These are phyloP conservation scores for Siderastrea siderea DNA, from an alignment of 92 coral and sea anemone genomes.

Conservation along the genomic window DNA sequence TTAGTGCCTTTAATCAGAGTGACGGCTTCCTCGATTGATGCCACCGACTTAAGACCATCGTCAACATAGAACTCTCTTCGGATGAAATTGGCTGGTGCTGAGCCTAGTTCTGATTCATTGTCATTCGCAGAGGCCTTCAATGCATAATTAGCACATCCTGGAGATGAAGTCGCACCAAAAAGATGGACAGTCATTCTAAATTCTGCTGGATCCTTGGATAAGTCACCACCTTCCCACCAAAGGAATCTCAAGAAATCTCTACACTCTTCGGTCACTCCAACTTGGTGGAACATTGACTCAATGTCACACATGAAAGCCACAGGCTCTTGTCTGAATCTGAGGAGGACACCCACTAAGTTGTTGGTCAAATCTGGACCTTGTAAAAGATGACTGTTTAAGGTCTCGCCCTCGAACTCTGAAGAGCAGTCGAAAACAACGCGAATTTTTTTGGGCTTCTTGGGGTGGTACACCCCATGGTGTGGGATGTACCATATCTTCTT, in stretches of 20 bases:
- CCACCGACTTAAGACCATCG: too few relatives aligned
- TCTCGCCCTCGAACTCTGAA: too few relatives aligned
- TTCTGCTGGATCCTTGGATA: too few relatives aligned
- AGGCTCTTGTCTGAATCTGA: not conserved
- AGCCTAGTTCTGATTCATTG: too few relatives aligned
- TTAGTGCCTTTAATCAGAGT: not conserved
- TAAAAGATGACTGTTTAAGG: not conserved
- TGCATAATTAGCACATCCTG: not conserved
- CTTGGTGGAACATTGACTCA: not conserved
- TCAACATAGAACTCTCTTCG: too few relatives aligned
- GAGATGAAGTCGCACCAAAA: not conserved
- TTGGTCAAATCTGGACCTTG: not conserved
- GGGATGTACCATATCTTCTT: too few relatives aligned
- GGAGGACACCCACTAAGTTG: not conserved
- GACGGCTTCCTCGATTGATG: slow-evolving; percentile 6
- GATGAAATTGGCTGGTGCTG: too few relatives aligned
- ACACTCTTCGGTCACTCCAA: not conserved
- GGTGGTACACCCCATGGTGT: too few relatives aligned
- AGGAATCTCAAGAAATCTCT: not conserved
- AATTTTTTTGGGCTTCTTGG: too few relatives aligned
- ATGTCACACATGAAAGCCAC: slow-evolving; percentile 1
- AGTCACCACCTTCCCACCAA: not conserved
- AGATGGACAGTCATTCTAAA: too few relatives aligned
- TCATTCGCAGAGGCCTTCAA: not conserved
- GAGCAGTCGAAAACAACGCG: too few relatives aligned